Percentiles rank a stretch among this genome's conserved stretches.
These are phyloP conservation scores for Nephila pilipes DNA, from an alignment of 1,140 invertebrate species.

Conservation along the genomic window DNA sequence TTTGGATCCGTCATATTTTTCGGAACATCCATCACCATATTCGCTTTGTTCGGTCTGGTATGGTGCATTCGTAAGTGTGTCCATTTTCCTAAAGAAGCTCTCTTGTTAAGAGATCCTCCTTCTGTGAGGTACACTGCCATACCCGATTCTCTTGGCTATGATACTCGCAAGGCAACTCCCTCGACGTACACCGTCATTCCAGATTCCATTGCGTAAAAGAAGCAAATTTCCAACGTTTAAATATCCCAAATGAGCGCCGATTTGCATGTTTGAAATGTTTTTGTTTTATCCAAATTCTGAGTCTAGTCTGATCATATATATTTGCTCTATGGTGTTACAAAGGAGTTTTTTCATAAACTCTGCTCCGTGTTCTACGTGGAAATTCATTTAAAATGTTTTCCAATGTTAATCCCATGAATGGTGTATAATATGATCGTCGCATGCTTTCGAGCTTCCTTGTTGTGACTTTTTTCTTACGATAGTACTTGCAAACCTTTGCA, in stretches of 20 bases:
- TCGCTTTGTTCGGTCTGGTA: slow-evolving; percentile 68
- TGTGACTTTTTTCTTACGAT: no score
- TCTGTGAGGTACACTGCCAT: slow-evolving; percentile 76
- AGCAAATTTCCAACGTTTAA: not conserved
- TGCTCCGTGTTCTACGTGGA: not conserved
- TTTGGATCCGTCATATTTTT: slow-evolving; percentile 76
- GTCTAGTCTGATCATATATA: not conserved
- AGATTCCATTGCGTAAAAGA: slow-evolving; percentile 61
- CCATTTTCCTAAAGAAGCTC: slow-evolving; percentile 75
- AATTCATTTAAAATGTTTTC: not conserved
- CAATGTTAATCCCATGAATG: not conserved
- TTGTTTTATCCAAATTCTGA: not conserved
- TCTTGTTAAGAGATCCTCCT: slow-evolving; percentile 72
- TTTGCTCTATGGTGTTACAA: not conserved
- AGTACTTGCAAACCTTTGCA: no score
- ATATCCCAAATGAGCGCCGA: not conserved
- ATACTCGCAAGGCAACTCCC: slow-evolving; percentile 55
- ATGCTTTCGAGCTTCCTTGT: not conserved
- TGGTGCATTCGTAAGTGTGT: slow-evolving; percentile 74
- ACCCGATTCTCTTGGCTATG: slow-evolving; percentile 69
- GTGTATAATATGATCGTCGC: not conserved
- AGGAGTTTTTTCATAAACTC: not conserved
- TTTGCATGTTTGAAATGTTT: slow-evolving; percentile 13
- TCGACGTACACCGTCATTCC: slow-evolving; percentile 71
- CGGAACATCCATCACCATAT: slow-evolving; percentile 73